These are phyloP conservation scores for Thymallus thymallus DNA, from an alignment of 2,113 vertebrate species.

Conservation along the genomic window DNA sequence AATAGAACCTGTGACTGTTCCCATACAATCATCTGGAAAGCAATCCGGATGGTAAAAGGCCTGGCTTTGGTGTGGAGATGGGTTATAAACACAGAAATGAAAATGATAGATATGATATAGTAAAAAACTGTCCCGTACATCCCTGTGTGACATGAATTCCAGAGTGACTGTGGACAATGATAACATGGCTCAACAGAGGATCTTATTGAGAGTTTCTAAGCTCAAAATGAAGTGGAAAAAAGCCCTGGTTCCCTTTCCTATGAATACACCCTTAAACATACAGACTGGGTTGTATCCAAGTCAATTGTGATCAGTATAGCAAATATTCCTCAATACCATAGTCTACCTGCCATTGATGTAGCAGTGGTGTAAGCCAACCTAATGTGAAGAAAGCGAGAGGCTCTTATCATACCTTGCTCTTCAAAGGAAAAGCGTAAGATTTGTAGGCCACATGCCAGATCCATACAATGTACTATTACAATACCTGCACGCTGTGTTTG, in stretches of 20 bases:
- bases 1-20: constrained; percentile 57
- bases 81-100: constrained; percentile 55
- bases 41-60: constrained; percentile 50
- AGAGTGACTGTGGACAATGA: constrained; percentile 4
- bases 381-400: no score
- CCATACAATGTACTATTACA: not conserved
- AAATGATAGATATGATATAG: constrained; percentile 39
- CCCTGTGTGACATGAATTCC: not conserved
- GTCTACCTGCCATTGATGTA: no score
- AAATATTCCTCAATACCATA: not conserved
- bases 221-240: not conserved
- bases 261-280: not conserved
- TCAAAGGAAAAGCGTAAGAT: not conserved
- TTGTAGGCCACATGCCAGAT: no score
- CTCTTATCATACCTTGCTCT: not conserved
- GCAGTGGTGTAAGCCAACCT: no score
- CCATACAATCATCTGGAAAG: constrained; percentile 47
- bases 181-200: no score
- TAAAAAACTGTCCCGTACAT: no score
- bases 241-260: no score
- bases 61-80: constrained; percentile 39
- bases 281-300: not conserved
- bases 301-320: not conserved
- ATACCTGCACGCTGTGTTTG: constrained; percentile 6
- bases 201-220: not conserved